Conservation (phyloP, 2,797 vertebrate genomes). For the Halcyon smyrnensis region DNA sequence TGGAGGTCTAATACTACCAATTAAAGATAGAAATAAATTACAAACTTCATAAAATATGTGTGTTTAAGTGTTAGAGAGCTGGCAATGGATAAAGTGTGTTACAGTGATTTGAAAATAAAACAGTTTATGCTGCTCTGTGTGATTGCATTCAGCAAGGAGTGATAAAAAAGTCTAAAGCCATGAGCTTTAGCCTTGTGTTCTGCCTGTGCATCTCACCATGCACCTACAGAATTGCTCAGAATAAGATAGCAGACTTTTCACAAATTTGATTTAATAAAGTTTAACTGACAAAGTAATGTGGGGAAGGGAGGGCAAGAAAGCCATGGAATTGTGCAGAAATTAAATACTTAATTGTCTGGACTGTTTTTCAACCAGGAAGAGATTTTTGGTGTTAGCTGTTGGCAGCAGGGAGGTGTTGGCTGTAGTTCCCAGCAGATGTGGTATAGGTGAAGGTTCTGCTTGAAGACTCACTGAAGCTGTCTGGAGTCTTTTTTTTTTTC, state of each 20-base stretch:
- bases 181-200: background rate
- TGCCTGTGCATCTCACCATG: background rate
- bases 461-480: background rate
- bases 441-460: background rate
- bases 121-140: background rate
- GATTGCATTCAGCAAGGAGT: background rate
- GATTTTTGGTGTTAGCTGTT: background rate
- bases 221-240: background rate
- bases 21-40: background rate
- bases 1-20: background rate
- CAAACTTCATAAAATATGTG: background rate
- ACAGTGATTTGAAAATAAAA: background rate
- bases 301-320: background rate
- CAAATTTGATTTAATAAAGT: background rate
- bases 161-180: background rate
- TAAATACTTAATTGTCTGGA: background rate
- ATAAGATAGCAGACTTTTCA: background rate
- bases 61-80: background rate
- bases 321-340: background rate
- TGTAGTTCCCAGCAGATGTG: background rate
- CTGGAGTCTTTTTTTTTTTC: background rate
- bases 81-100: background rate
- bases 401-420: background rate
- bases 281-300: background rate
- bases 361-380: background rate